phyloP scores from a whole-genome alignment of 2,113 vertebrate genomes.

The Colinus virginianus region DNA sequence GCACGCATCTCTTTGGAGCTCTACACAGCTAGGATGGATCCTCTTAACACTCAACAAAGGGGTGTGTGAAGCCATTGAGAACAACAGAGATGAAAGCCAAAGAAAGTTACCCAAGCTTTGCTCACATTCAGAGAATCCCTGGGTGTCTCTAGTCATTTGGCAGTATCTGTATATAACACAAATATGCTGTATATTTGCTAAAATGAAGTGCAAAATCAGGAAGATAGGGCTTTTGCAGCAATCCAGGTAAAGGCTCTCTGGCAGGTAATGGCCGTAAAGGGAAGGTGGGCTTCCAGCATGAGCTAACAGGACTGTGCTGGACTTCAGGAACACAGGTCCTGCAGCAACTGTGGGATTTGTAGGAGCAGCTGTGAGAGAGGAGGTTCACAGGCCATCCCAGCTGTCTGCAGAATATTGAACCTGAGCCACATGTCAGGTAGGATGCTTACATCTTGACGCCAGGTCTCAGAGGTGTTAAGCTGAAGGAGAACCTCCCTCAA shows the following conservation, averaged over 20 bases:
- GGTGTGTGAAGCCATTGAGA: neutral
- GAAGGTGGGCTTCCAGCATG: neutral
- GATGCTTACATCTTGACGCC: neutral
- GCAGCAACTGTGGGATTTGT: neutral
- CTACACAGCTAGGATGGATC: neutral
- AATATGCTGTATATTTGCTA: neutral
- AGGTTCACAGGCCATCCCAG: neutral
- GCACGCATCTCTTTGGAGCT: neutral
- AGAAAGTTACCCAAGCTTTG: conserved; percentile 28
- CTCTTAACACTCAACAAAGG: neutral
- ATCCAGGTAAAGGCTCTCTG: neutral
- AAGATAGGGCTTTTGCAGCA: neutral
- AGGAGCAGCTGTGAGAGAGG: neutral
- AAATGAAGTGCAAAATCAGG: neutral
- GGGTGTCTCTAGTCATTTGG: neutral
- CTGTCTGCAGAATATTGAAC: neutral
- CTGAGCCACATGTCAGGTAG: neutral
- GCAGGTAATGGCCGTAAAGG: neutral
- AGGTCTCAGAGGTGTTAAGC: neutral
- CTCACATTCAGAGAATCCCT: neutral
- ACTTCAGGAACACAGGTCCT: neutral
- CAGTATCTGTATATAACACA: neutral
- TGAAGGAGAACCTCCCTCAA: neutral
- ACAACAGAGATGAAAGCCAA: neutral
- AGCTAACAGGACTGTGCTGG: neutral